phyloP scores from a whole-genome alignment of 2,797 vertebrate genomes.

The Orientallactaga sibirica region DNA sequence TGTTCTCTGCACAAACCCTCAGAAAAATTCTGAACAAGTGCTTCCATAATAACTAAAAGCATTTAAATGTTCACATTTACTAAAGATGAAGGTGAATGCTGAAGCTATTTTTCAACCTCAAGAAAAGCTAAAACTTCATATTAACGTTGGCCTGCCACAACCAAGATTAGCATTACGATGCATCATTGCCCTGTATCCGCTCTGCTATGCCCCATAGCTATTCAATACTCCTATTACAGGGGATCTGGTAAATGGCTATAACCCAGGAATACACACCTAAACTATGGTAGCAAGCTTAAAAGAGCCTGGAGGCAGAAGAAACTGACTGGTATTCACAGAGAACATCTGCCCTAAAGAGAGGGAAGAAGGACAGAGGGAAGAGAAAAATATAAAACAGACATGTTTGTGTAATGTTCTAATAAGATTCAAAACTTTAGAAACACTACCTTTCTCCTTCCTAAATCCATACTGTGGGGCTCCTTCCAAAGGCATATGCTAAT shows the following conservation, averaged over 20 bases:
- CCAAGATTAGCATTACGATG: slow-evolving; percentile 49
- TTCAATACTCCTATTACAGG: slow-evolving; percentile 49
- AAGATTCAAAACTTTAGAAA: slow-evolving; percentile 54
- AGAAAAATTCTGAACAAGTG: slow-evolving; percentile 54
- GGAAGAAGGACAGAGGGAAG: background rate
- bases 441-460: slow-evolving; percentile 8
- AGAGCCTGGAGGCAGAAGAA: slow-evolving; percentile 55
- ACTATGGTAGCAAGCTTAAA: slow-evolving; percentile 53
- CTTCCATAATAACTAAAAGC: slow-evolving; percentile 37
- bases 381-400: background rate
- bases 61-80: slow-evolving; percentile 58
- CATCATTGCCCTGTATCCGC: slow-evolving; percentile 27
- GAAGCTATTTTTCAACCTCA: slow-evolving; percentile 70
- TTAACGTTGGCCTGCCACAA: slow-evolving; percentile 56
- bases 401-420: slow-evolving; percentile 40
- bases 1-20: slow-evolving; percentile 47
- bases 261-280: slow-evolving; percentile 75
- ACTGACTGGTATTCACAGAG: slow-evolving; percentile 33
- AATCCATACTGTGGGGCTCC: background rate
- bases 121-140: slow-evolving; percentile 71
- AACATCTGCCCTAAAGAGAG: slow-evolving; percentile 48
- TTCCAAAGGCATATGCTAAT: slow-evolving; percentile 17
- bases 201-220: slow-evolving; percentile 33
- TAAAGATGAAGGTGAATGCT: slow-evolving; percentile 22
- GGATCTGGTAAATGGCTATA: slow-evolving; percentile 63